phyloP scores from a whole-genome alignment of 2,888 invertebrate species.

The Hypena proboscidalis region DNA sequence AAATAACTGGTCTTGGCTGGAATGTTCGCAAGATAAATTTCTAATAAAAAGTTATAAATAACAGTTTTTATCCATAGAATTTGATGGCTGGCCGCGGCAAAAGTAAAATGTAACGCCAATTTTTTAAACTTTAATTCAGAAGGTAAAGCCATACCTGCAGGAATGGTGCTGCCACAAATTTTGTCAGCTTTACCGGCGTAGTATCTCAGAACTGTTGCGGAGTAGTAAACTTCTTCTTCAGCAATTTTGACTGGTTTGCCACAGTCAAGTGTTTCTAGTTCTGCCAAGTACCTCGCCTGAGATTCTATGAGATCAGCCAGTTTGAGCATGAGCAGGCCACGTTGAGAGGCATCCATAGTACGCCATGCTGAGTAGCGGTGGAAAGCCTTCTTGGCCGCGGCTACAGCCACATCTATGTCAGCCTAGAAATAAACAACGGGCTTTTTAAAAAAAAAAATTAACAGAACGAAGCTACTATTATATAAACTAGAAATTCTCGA shows the following conservation, averaged over 20 bases:
- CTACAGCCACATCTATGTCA: conserved; percentile 92
- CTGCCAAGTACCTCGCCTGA: conserved; percentile 90
- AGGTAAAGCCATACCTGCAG: conserved; percentile 78
- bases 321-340: conserved; percentile 89
- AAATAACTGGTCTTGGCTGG: not conserved
- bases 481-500: too few species aligned
- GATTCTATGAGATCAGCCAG: conserved; percentile 92
- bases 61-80: too few species aligned
- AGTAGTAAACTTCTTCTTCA: conserved; percentile 87
- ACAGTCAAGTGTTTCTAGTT: conserved; percentile 97
- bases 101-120: too few species aligned
- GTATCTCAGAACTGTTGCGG: conserved; percentile 89
- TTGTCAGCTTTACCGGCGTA: conserved; percentile 98
- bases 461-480: too few species aligned
- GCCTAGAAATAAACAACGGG: conserved; percentile 75
- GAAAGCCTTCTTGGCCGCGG: conserved; percentile 92
- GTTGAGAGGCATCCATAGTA: conserved; percentile 91
- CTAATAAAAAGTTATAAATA: too few species aligned
- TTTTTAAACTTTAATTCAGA: too few species aligned
- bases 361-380: conserved; percentile 91
- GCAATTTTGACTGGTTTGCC: conserved; percentile 94
- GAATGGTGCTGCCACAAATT: conserved; percentile 91
- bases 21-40: not conserved
- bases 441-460: not conserved
- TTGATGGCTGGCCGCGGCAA: too few species aligned